Base-by-base conservation (phyloP, 1,140 invertebrate genomes). In the Drosophila melanica region DNA sequence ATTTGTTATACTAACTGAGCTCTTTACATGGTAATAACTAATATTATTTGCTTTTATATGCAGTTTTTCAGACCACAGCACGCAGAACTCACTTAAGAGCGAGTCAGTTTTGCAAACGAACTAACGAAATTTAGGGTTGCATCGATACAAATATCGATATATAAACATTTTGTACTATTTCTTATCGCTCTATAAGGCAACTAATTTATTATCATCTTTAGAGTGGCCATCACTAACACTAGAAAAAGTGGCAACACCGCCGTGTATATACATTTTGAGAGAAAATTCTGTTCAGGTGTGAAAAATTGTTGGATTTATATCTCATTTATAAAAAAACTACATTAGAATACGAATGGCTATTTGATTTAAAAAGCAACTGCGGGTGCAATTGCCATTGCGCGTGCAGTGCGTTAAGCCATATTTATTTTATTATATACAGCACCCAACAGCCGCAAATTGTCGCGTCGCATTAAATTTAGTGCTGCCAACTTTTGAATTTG, bases 391-490 rank as follows among this genome's bases (percentile, higher is more conserved):
- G 16, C 5, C 12, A n/a, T 18, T 60, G n/a, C 8, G 20, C 1
- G 44, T 60, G 14, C 9, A 44, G 50, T 42, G 37, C 55, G 48
- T 67, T 57, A 59, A 11, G 39, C 14, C 14, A 42, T 73, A 39
- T 58, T 68, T 47, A 54, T 35, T n/a, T n/a, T 45, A 47, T 33
- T 39, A 57, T 45, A 50, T 67, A 62, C 50, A 66, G 59, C 65
- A 57, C 33, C n/a, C 30, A 23, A 33, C 59, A 69, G 55, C 79
- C 79, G 69, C 74, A 81, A 77, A 81, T 59, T 77, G 63, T 81
- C 79, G 79, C 79, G 79, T 81, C 79, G 79, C 79, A 82, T 81
- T 82, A 82, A 75, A 55, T 74, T 58, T 48, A 84, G 71, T 79
- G 80, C 73, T 82, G 80, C 76, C 80, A 79, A 67, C 71, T 75